phyloP scores from a whole-genome alignment of 2,113 vertebrate species.

The Motacilla tschutschensis region DNA sequence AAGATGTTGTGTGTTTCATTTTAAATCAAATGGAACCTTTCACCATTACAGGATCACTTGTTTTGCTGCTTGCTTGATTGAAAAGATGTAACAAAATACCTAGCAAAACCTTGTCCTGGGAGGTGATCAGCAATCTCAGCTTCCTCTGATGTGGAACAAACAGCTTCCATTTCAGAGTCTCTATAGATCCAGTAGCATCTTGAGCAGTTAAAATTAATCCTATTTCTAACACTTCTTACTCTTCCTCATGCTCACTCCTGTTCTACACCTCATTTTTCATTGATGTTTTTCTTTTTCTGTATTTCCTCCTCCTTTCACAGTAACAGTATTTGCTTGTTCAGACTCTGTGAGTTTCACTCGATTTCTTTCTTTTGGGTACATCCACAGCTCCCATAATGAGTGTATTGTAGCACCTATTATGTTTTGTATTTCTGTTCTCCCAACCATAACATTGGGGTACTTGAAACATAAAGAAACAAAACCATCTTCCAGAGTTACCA shows the following conservation, averaged over 20 bases:
- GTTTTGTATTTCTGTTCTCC: not conserved
- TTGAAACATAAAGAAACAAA: not conserved
- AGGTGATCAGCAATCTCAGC: not conserved
- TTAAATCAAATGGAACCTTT: not conserved
- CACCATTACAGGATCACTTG: constrained; percentile 7
- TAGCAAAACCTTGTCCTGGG: not conserved
- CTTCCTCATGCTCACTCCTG: not conserved
- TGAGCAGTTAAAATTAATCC: not conserved
- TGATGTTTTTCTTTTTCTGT: not conserved
- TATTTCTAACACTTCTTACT: not conserved
- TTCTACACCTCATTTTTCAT: not conserved
- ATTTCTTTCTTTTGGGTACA: not conserved
- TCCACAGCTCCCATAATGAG: not conserved
- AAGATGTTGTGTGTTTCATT: not conserved
- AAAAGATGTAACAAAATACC: constrained; percentile 23
- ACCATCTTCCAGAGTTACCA: not conserved
- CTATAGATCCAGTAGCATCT: not conserved
- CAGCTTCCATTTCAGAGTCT: not conserved
- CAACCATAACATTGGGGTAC: not conserved
- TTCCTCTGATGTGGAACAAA: not conserved
- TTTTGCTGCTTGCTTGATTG: constrained; percentile 9
- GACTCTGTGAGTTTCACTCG: not conserved
- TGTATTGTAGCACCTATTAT: not conserved
- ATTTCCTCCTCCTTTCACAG: not conserved
- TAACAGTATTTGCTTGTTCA: not conserved